A percentile compares a stretch with the other conserved stretches of the same genome.
Evolutionary conservation across 2,888 invertebrate species (phyloP).

Genomic region (Dynastes tityus): DNA sequence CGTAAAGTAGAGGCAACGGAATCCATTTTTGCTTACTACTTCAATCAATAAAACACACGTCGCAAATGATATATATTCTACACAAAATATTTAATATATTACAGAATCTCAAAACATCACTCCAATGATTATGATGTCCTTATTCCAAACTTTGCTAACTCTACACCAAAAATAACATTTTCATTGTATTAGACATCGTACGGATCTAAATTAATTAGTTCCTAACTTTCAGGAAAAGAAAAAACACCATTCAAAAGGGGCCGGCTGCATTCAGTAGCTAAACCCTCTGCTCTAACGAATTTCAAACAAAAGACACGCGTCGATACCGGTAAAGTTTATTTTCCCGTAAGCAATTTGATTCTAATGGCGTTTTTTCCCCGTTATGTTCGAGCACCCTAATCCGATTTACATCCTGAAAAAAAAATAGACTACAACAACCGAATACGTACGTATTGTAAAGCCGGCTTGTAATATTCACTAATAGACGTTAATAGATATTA

Average conservation of each 20-base stretch:
- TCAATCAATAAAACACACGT: too few relatives aligned
- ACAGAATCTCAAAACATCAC: too few relatives aligned
- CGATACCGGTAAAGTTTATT: constrained; percentile 42
- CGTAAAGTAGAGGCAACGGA: too few relatives aligned
- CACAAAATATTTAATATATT: too few relatives aligned
- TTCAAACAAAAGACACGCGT: constrained; percentile 44
- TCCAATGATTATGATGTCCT: too few relatives aligned
- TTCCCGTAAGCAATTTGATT: constrained; percentile 46
- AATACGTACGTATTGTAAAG: constrained; percentile 17
- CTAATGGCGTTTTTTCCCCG: constrained; percentile 40
- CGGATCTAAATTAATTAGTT: background rate
- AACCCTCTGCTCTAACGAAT: constrained; percentile 3
- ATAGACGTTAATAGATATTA: constrained; percentile 45
- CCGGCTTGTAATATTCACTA: constrained; percentile 48
- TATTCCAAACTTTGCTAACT: too few relatives aligned
- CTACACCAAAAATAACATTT: too few relatives aligned
- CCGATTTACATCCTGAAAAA: constrained; percentile 46
- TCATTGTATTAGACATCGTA: too few relatives aligned
- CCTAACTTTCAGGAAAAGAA: background rate
- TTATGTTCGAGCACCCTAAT: constrained; percentile 45
- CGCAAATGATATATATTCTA: too few relatives aligned
- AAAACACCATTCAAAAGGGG: background rate
- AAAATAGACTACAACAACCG: constrained; percentile 11
- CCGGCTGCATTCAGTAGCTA: background rate
- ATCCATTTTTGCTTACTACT: too few relatives aligned